phyloP scores from a whole-genome alignment of 1,140 invertebrate genomes.

The Anoplophora glabripennis region DNA sequence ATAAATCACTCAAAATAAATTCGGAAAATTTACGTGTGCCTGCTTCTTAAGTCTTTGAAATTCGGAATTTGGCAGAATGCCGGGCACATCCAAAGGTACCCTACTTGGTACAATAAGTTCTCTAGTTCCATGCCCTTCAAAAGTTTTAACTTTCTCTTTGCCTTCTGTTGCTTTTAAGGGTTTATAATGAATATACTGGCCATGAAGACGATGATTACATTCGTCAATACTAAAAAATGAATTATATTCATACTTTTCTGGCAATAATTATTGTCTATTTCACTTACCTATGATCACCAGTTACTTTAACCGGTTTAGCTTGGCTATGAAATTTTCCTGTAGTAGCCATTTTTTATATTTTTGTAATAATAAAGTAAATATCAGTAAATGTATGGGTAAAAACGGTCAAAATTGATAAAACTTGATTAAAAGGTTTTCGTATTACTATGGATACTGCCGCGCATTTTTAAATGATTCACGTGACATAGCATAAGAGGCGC shows the following conservation, averaged over 20 bases:
- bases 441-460: neutral
- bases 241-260: neutral
- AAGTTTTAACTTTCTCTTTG: constrained; percentile 30
- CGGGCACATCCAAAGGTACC: constrained; percentile 38
- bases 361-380: neutral
- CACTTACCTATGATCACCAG: constrained; percentile 5
- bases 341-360: neutral
- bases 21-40: constrained; percentile 29
- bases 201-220: constrained; percentile 26
- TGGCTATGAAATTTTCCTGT: constrained; percentile 12
- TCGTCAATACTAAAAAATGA: constrained; percentile 14
- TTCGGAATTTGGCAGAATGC: constrained; percentile 35
- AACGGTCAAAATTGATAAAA: neutral
- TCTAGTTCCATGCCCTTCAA: constrained; percentile 23
- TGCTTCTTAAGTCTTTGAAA: constrained; percentile 40
- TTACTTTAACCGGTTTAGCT: constrained; percentile 2
- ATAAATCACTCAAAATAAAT: neutral
- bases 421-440: neutral
- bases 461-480: neutral
- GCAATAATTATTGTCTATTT: neutral
- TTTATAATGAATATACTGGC: constrained; percentile 23
- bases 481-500: no score
- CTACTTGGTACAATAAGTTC: constrained; percentile 38
- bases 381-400: neutral
- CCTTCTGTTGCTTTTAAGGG: constrained; percentile 26